phyloP scores from a whole-genome alignment of 1,140 invertebrate genomes.

The Trypoxylus dichotomus region DNA sequence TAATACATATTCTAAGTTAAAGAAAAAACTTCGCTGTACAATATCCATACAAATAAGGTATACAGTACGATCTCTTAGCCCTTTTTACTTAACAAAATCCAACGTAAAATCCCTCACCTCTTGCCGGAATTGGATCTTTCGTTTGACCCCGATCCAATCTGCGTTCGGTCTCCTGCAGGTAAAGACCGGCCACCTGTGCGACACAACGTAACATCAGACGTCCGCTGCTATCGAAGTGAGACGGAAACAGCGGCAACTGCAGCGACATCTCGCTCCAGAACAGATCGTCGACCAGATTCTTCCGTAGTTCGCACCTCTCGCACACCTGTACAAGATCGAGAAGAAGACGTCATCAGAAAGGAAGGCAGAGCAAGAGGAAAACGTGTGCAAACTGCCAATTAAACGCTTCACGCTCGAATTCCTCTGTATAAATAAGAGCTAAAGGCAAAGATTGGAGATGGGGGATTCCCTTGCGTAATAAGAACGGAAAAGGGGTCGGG shows the following conservation, averaged over 20 bases:
- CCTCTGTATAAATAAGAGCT: neutral
- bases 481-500: too few relatives aligned
- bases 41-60: too few relatives aligned
- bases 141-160: slow-evolving; percentile 53
- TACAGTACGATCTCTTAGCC: neutral
- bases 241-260: slow-evolving; percentile 48
- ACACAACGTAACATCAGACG: slow-evolving; percentile 58
- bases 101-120: slow-evolving; percentile 56
- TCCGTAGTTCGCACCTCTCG: slow-evolving; percentile 13
- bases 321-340: slow-evolving; percentile 15
- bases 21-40: neutral
- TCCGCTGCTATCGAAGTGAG: slow-evolving; percentile 51
- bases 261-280: slow-evolving; percentile 49
- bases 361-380: neutral
- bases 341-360: too few relatives aligned
- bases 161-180: slow-evolving; percentile 59
- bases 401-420: neutral
- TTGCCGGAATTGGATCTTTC: slow-evolving; percentile 60
- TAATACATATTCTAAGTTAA: neutral
- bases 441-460: neutral
- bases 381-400: neutral
- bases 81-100: neutral
- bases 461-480: neutral
- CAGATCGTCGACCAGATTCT: slow-evolving; percentile 38
- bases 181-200: slow-evolving; percentile 59